Base-by-base conservation (phyloP, 2,797 vertebrate species). In the Argentina silus region DNA sequence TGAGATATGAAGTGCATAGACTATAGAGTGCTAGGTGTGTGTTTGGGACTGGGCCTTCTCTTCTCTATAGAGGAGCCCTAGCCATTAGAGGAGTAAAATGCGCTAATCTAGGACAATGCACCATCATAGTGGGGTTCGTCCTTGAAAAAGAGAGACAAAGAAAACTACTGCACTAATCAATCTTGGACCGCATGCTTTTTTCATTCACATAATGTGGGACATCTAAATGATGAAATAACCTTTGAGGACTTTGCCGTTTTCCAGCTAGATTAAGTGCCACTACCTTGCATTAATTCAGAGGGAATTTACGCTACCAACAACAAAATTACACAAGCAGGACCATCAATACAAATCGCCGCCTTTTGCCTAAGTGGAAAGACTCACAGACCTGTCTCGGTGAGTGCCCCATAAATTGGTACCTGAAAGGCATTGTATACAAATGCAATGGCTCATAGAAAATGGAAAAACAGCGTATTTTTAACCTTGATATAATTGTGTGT, bases 281-380 rank as follows among this genome's bases (percentile, higher is more conserved):
- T 47, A 60, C 48, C 57, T 77, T 64, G 42, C 59, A 68, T 72
- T 72, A 72, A 72, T 72, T 72, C 36, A 53, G 19, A n/a, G 59
- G 51, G 14, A 57, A 56, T 63, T 56, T 68, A 19, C 56, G 62
- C 60, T 23, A 62, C 55, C 56, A 61, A 44, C 68, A 64, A 47
- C 47, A 27, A 72, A 72, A 67, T 76, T 47, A 72, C 48, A 50
- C 65, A 61, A 36, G 27, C 56, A 68, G 57, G 47, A 56, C 56
- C 45, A 72, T 72, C 70, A 47, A 62, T 55, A 48, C 64, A 59
- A 60, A 73, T 63, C 42, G 27, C 47, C n/a, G 15, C 50, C 6
- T 27, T 48, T 56, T 62, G 44, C 57, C 59, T 67, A 72, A 53
- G 67, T 67, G 59, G 70, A 14, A 68, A 19, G 42, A 63, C 47